These are phyloP conservation scores for Congeria kusceri DNA, from an alignment of 2,888 invertebrate genomes.

Conservation along the genomic window DNA sequence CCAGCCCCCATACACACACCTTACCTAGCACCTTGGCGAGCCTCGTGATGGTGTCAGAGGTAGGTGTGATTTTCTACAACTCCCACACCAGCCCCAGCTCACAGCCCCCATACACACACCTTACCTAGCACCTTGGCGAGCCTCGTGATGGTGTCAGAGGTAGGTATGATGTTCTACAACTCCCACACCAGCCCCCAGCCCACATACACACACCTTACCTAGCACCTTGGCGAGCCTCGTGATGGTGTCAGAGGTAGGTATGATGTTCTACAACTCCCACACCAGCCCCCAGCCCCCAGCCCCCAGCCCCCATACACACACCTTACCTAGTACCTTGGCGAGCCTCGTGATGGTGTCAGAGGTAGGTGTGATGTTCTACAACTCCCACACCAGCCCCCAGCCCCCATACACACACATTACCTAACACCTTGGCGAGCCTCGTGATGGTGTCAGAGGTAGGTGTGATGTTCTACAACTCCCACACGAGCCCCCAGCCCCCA, in stretches of 20 bases:
- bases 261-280: slow-evolving; percentile 86
- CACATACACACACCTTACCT: too few species aligned
- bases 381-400: too few species aligned
- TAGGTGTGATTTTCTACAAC: slow-evolving; percentile 86
- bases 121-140: slow-evolving; percentile 89
- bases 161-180: slow-evolving; percentile 86
- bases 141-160: slow-evolving; percentile 89
- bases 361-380: slow-evolving; percentile 86
- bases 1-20: too few species aligned
- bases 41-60: slow-evolving; percentile 89
- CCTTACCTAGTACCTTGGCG: slow-evolving; percentile 89
- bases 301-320: too few species aligned
- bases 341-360: slow-evolving; percentile 89
- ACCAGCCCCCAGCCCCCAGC: too few species aligned
- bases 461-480: slow-evolving; percentile 86
- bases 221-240: slow-evolving; percentile 89
- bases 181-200: too few species aligned
- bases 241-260: slow-evolving; percentile 90
- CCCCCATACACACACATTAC: too few species aligned
- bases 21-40: slow-evolving; percentile 89
- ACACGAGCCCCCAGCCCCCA: too few species aligned
- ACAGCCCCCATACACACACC: too few species aligned
- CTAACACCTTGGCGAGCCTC: slow-evolving; percentile 89
- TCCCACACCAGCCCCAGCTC: too few species aligned
- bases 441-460: slow-evolving; percentile 90